These are phyloP conservation scores for Willisornis vidua DNA, from an alignment of 2,113 vertebrate genomes.

Conservation along the genomic window DNA sequence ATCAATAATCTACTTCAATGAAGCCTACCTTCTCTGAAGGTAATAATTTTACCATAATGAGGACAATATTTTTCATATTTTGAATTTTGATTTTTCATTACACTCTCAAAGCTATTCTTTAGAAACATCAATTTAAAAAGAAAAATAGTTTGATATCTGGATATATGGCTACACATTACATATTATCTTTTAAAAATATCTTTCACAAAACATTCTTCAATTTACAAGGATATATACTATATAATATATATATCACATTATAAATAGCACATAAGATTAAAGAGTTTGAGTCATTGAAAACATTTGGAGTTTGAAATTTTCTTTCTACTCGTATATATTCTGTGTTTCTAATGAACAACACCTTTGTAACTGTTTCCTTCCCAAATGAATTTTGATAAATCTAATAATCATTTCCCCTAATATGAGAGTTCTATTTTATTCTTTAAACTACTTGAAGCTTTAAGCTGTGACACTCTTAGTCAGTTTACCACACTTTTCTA, in stretches of 20 bases:
- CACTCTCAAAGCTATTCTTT: fast-evolving
- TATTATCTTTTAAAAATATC: background rate
- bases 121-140: background rate
- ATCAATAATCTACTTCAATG: background rate
- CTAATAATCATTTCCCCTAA: background rate
- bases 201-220: background rate
- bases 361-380: background rate
- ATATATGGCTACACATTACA: fast-evolving
- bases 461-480: background rate
- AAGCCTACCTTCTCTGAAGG: background rate
- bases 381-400: background rate
- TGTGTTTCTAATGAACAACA: background rate
- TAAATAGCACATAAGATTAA: background rate
- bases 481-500: background rate
- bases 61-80: background rate
- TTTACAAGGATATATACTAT: background rate
- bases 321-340: background rate
- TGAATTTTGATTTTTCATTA: background rate
- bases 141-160: background rate
- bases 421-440: background rate
- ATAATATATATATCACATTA: background rate
- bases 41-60: background rate
- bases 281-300: fast-evolving
- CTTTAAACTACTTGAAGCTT: background rate
- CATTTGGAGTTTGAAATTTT: fast-evolving